phyloP scores from a whole-genome alignment of 2,888 invertebrate genomes.

The Thereva unica region DNA sequence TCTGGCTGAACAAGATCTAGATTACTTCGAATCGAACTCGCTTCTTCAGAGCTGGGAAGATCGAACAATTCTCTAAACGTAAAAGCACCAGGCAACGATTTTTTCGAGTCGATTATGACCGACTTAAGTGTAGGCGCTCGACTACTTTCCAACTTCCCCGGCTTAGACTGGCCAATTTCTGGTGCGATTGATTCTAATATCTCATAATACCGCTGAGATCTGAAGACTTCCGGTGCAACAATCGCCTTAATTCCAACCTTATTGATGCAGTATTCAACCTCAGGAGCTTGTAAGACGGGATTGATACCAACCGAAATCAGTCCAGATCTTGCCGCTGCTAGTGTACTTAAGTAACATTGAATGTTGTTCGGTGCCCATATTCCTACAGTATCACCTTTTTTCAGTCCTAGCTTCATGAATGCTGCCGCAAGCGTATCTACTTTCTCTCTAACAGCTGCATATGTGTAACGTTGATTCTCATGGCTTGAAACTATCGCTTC shows the following conservation, averaged over 20 bases:
- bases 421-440: slow-evolving; percentile 72
- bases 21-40: slow-evolving; percentile 44
- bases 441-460: slow-evolving; percentile 59
- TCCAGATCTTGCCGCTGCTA: slow-evolving; percentile 74
- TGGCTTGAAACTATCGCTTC: slow-evolving; percentile 64
- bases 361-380: slow-evolving; percentile 78
- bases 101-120: slow-evolving; percentile 64
- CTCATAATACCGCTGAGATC: slow-evolving; percentile 69
- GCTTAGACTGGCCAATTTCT: slow-evolving; percentile 58
- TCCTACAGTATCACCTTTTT: slow-evolving; percentile 74
- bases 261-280: slow-evolving; percentile 72
- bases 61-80: slow-evolving; percentile 58
- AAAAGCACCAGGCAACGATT: slow-evolving; percentile 59
- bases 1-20: slow-evolving; percentile 67
- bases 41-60: slow-evolving; percentile 46
- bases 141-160: slow-evolving; percentile 59
- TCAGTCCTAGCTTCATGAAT: slow-evolving; percentile 69
- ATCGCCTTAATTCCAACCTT: slow-evolving; percentile 72
- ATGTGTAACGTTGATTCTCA: slow-evolving; percentile 62
- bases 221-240: slow-evolving; percentile 66
- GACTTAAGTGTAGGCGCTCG: slow-evolving; percentile 61
- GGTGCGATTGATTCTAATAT: slow-evolving; percentile 67
- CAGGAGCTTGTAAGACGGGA: slow-evolving; percentile 70
- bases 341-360: slow-evolving; percentile 75
- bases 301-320: slow-evolving; percentile 77